Evolutionary conservation across 2,113 vertebrate genomes (phyloP), one percentile per base, ranked within the genome.

Genomic region (Phrynosoma blainvillii): DNA sequence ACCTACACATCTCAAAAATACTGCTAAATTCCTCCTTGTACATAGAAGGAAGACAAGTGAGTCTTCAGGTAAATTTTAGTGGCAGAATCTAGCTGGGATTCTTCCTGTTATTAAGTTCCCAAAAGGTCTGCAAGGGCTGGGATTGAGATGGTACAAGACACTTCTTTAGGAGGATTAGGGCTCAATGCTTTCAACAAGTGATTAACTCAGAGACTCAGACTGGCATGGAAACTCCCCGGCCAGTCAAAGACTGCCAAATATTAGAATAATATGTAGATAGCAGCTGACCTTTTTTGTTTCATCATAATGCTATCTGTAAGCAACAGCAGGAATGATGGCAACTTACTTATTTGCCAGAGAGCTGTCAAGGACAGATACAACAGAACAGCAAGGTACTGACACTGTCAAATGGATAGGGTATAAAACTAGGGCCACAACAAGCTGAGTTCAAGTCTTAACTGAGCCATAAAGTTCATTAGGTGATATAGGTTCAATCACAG

Each of bases 181-280:
- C 27, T 73, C n/a, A 84, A 73, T 73, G 20, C 16, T 25, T 82
- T 82, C 66, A 84, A 71, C 66, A 42, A 84, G 27, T n/a, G 82
- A 82, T 42, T 8, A 54, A 52, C 56, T 70, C 27, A 83, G 71
- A n/a, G 52, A 30, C 71, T 73, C 68, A 74, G 47, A 11, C n/a
- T 14, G n/a, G 68, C 56, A 81, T 23, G 10, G 59, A 14, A 62
- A 62, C 18, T 36, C 4, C 16, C 1, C 30, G 21, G 40, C 59
- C 62, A 42, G 62, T 14, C 80, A 82, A 42, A 42, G 10, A 36
- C 18, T 25, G n/a, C 2, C n/a, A 59, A 36, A 65, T 32, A 36
- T 80, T 80, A 81, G 14, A 20, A 9, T 8, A 73, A 14, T 32
- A 73, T n/a, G 71, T 5, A 73, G 79, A 32, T 21, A 2, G 36